Evolutionary conservation across 1,140 invertebrate species (phyloP).

Genomic region (Bombyx mandarina): DNA sequence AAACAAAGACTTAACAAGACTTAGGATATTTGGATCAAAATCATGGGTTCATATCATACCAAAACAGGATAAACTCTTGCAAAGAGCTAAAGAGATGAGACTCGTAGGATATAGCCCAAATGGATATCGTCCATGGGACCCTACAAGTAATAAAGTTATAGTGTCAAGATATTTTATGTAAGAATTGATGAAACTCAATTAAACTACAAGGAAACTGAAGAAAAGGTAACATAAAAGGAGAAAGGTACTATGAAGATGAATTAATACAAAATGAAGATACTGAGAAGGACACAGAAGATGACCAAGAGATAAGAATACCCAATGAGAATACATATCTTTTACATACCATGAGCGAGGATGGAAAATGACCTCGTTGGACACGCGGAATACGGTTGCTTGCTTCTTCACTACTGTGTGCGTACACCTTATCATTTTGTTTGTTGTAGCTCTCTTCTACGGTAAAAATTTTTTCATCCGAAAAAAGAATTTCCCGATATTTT

Average conservation of each 20-base stretch:
- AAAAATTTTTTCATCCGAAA: too few species aligned
- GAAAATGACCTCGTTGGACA: too few species aligned
- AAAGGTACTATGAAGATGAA: too few species aligned
- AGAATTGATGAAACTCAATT: conserved; percentile 2
- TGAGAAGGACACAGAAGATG: not conserved
- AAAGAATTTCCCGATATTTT: too few species aligned
- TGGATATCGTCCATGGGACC: conserved; percentile 5
- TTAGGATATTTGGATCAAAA: not conserved
- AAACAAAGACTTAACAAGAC: conserved; percentile 4
- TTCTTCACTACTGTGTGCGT: too few species aligned
- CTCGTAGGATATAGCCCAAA: conserved; percentile 1
- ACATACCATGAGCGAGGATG: too few species aligned
- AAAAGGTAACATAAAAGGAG: too few species aligned
- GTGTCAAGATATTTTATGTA: conserved; percentile 1
- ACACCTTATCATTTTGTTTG: too few species aligned
- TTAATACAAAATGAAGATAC: not conserved
- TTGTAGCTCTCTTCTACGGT: too few species aligned
- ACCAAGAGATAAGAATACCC: not conserved
- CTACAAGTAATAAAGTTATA: not conserved
- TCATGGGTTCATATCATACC: not conserved
- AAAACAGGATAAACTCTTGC: not conserved
- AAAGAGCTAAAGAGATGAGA: conserved; percentile 4
- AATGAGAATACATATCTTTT: not conserved
- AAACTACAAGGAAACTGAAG: too few species aligned
- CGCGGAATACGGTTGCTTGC: too few species aligned